phyloP scores from a whole-genome alignment of 2,113 vertebrate species.

The Heteronetta atricapilla region DNA sequence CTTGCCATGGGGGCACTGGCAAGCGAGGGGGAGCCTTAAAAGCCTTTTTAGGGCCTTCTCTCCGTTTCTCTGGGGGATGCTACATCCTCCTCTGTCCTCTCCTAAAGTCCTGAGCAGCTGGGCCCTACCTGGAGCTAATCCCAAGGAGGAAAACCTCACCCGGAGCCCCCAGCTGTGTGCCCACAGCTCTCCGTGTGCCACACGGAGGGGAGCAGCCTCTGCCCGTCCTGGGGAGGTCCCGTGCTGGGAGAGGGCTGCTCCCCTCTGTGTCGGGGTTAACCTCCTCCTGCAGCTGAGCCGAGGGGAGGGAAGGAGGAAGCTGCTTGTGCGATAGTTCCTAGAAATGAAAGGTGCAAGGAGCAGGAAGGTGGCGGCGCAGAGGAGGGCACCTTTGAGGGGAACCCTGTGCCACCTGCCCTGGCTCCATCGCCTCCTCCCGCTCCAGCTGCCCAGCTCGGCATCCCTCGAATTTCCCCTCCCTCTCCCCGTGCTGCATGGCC shows the following conservation, averaged over 20 bases:
- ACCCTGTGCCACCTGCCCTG: neutral
- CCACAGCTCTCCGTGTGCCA: accelerated
- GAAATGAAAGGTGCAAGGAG: neutral
- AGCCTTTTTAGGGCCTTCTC: neutral
- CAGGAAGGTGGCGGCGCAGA: neutral
- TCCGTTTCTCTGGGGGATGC: neutral
- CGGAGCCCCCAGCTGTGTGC: neutral
- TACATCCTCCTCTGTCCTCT: neutral
- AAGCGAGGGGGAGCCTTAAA: neutral
- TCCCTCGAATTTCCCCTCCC: neutral
- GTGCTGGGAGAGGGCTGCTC: neutral
- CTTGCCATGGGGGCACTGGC: neutral
- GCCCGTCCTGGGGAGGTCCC: neutral
- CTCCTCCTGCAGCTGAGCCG: neutral
- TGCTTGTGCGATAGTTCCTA: neutral
- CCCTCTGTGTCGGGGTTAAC: neutral
- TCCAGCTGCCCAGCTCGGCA: neutral
- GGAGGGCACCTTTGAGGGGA: neutral
- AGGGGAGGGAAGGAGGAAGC: neutral
- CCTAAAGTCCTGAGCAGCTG: neutral
- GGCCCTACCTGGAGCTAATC: neutral
- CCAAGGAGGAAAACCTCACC: neutral
- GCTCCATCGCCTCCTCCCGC: neutral
- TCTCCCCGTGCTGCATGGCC: neutral
- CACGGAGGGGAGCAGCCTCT: neutral